Evolutionary conservation across 2,113 vertebrate species (phyloP).

Genomic region (Capreolus pygargus): DNA sequence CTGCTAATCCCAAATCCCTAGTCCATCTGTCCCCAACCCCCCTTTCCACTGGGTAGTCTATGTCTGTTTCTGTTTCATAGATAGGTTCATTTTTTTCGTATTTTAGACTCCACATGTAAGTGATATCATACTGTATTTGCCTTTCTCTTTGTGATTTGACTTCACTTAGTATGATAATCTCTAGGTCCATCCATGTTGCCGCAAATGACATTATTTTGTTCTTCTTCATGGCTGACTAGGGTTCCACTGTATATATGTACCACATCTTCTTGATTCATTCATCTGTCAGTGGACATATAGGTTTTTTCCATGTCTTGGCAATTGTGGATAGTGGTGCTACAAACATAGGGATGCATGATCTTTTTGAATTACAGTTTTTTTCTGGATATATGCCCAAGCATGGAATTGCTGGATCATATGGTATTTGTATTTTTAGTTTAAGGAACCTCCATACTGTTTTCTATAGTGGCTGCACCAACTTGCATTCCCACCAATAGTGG

Average conservation of each 20-base stretch:
- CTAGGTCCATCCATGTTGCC: not conserved
- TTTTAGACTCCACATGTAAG: not conserved
- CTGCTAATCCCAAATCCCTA: not conserved
- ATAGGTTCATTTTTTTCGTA: not conserved
- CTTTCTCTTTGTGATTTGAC: not conserved
- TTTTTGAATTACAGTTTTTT: not conserved
- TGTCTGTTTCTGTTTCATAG: not conserved
- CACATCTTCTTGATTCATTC: not conserved
- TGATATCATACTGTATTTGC: not conserved
- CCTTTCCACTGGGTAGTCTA: not conserved
- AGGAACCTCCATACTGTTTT: not conserved
- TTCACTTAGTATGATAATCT: not conserved
- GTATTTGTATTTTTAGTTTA: not conserved
- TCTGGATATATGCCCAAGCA: not conserved
- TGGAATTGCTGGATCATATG: not conserved
- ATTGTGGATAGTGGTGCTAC: not conserved
- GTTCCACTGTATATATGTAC: not conserved
- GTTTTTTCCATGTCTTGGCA: not conserved
- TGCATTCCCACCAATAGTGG: not conserved
- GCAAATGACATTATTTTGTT: not conserved
- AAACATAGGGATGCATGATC: not conserved
- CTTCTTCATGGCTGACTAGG: not conserved
- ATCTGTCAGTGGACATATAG: not conserved
- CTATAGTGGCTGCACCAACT: not conserved
- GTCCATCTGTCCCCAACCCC: not conserved